Evolutionary conservation across 2,113 vertebrate species (phyloP).

Genomic region (Loxodonta africana): DNA sequence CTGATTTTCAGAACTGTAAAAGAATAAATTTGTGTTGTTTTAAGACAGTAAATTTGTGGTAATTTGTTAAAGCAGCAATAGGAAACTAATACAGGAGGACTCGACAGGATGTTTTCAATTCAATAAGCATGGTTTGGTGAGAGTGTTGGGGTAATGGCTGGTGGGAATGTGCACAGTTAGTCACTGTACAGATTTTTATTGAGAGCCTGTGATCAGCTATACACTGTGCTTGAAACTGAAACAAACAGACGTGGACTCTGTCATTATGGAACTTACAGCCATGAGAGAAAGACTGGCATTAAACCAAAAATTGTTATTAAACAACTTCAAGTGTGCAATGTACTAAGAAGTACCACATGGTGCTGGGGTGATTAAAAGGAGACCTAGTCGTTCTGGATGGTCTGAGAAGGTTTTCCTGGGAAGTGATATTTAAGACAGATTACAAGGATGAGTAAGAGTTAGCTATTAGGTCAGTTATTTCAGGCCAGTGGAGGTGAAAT

Average conservation of each 20-base stretch:
- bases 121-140: not conserved
- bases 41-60: not conserved
- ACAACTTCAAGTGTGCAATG: not conserved
- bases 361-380: conserved; percentile 2
- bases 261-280: not conserved
- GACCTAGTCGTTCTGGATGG: not conserved
- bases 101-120: not conserved
- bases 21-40: conserved; percentile 48
- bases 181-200: not conserved
- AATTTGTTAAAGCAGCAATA: conserved; percentile 43
- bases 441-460: not conserved
- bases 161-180: not conserved
- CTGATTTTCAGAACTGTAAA: not conserved
- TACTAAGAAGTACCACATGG: not conserved
- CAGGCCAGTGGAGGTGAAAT: not conserved
- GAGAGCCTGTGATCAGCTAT: not conserved
- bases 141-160: not conserved
- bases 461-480: not conserved
- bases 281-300: conserved; percentile 10
- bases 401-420: conserved; percentile 33
- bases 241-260: not conserved
- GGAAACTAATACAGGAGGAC: not conserved
- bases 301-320: conserved; percentile 26
- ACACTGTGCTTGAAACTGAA: not conserved
- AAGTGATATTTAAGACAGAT: not conserved